Evolutionary conservation across 2,797 vertebrate species (phyloP).

Genomic region (Schizopygopsis malacanthus): DNA sequence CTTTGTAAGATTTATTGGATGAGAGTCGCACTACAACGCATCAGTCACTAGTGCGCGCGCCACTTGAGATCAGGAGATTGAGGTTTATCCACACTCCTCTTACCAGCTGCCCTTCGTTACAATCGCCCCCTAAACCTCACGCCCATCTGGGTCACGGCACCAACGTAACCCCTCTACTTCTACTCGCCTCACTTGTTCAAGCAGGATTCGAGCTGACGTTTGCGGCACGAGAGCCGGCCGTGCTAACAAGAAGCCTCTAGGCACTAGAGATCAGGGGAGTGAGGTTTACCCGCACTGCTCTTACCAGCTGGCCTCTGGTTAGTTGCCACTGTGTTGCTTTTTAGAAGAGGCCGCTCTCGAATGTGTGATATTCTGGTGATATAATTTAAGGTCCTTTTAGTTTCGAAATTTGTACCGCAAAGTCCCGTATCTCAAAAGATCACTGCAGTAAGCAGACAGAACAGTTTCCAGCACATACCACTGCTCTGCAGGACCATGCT

Average conservation of each 20-base stretch:
- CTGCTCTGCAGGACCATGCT: slow-evolving; percentile 10
- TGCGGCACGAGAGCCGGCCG: background rate
- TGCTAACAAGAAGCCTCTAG: background rate
- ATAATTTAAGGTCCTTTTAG: background rate
- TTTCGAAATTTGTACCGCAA: slow-evolving; percentile 8
- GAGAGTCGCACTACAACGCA: background rate
- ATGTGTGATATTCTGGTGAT: background rate
- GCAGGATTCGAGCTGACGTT: background rate
- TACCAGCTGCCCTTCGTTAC: background rate
- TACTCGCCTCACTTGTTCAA: background rate
- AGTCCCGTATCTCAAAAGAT: background rate
- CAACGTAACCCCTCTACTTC: background rate
- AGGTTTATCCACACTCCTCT: background rate
- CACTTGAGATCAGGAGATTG: background rate
- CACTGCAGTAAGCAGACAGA: background rate
- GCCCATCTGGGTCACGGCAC: background rate
- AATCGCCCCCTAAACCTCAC: background rate
- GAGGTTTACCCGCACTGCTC: background rate
- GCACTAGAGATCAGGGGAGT: background rate
- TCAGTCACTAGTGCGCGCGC: background rate
- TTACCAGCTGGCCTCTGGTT: background rate
- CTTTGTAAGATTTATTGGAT: no score
- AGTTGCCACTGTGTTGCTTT: background rate
- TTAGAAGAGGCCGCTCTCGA: background rate
- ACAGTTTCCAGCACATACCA: slow-evolving; percentile 5